A percentile compares a stretch with the other conserved stretches of the same genome.
Conservation (phyloP, 2,113 vertebrate genomes). For the Lepidiolamprologus cunningtoni region DNA sequence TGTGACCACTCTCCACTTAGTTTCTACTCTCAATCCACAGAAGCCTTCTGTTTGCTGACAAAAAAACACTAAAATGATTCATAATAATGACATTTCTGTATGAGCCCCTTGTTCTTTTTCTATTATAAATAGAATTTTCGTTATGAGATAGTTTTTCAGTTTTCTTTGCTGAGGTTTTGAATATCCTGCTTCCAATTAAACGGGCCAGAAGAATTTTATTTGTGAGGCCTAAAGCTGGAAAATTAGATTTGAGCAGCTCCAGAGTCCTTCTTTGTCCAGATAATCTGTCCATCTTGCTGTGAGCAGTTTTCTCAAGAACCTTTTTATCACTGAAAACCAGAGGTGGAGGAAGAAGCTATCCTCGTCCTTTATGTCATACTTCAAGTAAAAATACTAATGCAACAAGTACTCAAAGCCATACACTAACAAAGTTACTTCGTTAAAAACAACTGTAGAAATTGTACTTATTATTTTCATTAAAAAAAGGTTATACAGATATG, state of each 20-base stretch:
- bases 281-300: neutral
- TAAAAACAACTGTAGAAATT: neutral
- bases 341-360: neutral
- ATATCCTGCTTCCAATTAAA: neutral
- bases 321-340: neutral
- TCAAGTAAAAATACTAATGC: neutral
- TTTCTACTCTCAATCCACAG: neutral
- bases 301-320: neutral
- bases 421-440: rapidly evolving
- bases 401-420: neutral
- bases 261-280: neutral
- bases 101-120: neutral
- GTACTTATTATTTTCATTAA: neutral
- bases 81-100: neutral
- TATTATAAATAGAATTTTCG: neutral
- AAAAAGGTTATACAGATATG: too few relatives aligned
- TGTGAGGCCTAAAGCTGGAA: neutral
- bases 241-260: neutral
- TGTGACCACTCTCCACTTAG: neutral
- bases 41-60: neutral
- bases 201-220: rapidly evolving
- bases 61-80: neutral
- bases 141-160: neutral
- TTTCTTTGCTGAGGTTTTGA: neutral
- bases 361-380: rapidly evolving